Evolutionary conservation across 1,140 invertebrate species (phyloP).

Genomic region (Cecropterus lyciades): DNA sequence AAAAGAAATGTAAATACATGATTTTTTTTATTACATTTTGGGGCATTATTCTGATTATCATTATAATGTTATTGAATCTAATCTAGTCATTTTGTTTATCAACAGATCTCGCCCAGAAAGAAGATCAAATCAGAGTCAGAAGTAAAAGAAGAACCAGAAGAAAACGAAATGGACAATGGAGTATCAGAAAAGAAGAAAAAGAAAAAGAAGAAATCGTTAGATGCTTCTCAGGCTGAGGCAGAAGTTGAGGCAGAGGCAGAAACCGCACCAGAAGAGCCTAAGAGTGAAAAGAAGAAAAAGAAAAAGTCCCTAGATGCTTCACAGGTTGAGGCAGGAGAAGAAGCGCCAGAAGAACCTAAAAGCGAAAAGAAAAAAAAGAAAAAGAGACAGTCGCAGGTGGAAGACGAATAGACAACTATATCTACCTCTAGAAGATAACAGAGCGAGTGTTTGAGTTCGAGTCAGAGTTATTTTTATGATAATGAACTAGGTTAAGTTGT

Average conservation of each 20-base stretch:
- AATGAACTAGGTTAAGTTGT: constrained; percentile 9
- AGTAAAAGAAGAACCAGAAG: constrained; percentile 48
- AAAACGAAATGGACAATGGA: constrained; percentile 46
- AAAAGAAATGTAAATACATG: no score
- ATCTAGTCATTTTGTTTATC: no score
- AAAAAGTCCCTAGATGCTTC: constrained; percentile 43
- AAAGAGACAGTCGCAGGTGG: constrained; percentile 55
- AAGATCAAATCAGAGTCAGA: constrained; percentile 59
- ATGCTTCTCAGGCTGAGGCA: constrained; percentile 43
- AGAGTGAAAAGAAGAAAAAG: constrained; percentile 35
- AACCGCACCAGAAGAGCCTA: constrained; percentile 27
- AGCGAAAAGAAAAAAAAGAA: constrained; percentile 74
- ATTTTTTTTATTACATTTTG: no score
- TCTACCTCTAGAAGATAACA: constrained; percentile 36
- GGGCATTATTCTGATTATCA: no score
- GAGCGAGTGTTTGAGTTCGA: constrained; percentile 21
- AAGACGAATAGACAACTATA: constrained; percentile 54
- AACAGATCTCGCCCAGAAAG: no score
- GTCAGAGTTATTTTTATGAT: constrained; percentile 37
- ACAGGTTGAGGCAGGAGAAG: constrained; percentile 41
- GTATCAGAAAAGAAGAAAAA: constrained; percentile 77
- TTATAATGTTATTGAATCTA: no score
- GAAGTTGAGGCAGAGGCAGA: constrained; percentile 40
- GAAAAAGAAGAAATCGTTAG: constrained; percentile 69
- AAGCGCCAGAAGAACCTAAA: constrained; percentile 43